Percentiles rank a stretch among this genome's conserved stretches.
phyloP scores from a whole-genome alignment of 2,888 invertebrate genomes.

The Clostera curtula region DNA sequence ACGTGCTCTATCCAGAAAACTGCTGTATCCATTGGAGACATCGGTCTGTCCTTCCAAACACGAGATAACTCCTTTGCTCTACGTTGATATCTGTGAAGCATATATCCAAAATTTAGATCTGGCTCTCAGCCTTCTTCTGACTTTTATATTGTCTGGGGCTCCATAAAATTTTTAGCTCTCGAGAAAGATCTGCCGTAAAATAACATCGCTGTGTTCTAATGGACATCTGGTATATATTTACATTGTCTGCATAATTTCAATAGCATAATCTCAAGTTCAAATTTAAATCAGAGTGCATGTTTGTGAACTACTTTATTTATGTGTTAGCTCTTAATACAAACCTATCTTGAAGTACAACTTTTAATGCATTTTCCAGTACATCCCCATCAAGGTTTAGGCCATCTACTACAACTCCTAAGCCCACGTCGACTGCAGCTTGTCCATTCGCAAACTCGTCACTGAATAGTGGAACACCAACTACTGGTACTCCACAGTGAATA shows the following conservation, averaged over 20 bases:
- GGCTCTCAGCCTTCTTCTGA: too few species aligned
- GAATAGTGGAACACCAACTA: conserved; percentile 67
- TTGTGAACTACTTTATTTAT: too few species aligned
- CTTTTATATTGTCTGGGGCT: too few species aligned
- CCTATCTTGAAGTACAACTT: conserved; percentile 18
- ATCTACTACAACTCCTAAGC: conserved; percentile 55
- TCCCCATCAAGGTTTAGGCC: conserved; percentile 13
- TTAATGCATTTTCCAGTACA: conserved; percentile 14
- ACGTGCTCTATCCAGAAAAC: conserved; percentile 81
- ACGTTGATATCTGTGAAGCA: conserved; percentile 20
- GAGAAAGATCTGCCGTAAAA: too few species aligned
- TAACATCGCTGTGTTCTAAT: too few species aligned
- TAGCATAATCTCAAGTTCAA: too few species aligned
- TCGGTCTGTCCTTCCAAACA: conserved; percentile 39
- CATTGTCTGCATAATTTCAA: too few species aligned
- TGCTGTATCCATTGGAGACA: conserved; percentile 74
- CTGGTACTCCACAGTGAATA: conserved; percentile 46
- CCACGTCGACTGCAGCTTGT: conserved; percentile 47
- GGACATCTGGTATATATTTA: too few species aligned
- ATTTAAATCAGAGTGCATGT: too few species aligned
- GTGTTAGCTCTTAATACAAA: too few species aligned
- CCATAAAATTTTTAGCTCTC: too few species aligned
- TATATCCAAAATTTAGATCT: too few species aligned
- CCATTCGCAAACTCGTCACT: conserved; percentile 70
- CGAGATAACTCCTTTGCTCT: conserved; percentile 22